Conservation (phyloP, 1,140 invertebrate genomes). For the Trichonephila clavipes region DNA sequence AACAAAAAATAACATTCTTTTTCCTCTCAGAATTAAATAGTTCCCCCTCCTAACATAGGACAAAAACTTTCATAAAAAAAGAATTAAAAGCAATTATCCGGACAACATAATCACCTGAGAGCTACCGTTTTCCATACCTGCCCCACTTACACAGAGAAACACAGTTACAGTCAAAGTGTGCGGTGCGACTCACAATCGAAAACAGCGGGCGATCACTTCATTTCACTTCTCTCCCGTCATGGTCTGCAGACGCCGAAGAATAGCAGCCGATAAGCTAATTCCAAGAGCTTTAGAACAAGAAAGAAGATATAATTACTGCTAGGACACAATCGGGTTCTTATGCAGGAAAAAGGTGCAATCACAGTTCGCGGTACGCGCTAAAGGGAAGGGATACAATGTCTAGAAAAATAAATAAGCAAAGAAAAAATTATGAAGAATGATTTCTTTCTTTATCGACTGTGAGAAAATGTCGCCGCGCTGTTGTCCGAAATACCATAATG, state of each 20-base stretch:
- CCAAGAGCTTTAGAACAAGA: background rate
- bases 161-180: slow-evolving; percentile 15
- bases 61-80: background rate
- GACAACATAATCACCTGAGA: background rate
- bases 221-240: slow-evolving; percentile 48
- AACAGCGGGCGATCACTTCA: slow-evolving; percentile 39
- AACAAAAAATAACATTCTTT: background rate
- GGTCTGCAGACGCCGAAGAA: slow-evolving; percentile 62
- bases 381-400: slow-evolving; percentile 39
- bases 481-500: background rate
- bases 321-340: slow-evolving; percentile 22
- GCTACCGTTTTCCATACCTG: background rate
- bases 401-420: background rate
- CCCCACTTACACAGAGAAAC: background rate
- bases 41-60: background rate
- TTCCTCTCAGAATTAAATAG: background rate
- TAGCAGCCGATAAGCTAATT: slow-evolving; percentile 57
- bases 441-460: slow-evolving; percentile 12
- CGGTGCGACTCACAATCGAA: background rate
- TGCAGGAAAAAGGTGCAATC: slow-evolving; percentile 18
- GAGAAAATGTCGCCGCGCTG: slow-evolving; percentile 8
- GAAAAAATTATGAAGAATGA: background rate
- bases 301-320: slow-evolving; percentile 57
- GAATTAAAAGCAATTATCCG: too few species aligned
- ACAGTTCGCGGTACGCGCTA: background rate